Evolutionary conservation across 2,797 vertebrate genomes (phyloP), one percentile per base, ranked within the genome.

Genomic region (Morus bassanus): DNA sequence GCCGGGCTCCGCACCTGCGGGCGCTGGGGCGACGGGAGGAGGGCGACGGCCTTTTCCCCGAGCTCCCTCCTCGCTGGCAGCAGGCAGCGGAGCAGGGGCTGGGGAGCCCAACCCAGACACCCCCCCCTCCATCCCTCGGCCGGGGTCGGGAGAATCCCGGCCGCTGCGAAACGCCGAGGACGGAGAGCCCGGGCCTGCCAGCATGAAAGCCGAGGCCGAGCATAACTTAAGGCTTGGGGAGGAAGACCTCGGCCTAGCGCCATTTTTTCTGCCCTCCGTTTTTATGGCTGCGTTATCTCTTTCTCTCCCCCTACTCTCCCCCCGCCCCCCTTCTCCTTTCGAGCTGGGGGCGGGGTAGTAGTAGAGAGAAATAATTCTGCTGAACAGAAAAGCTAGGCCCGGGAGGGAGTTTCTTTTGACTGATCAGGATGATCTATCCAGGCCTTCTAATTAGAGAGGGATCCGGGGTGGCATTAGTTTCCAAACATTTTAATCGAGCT

Each of bases 401-500:
- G 18, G 25, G 27, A 48, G 57, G 79, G 37, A 85, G 91, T 64
- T 95, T 93, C 96, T 91, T 79, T 94, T 85, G 94, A 92, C 93
- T 67, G 75, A 61, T 92, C 91, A 37, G 88, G 37, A 57, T 85
- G 88, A 88, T 86, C 96, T 93, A 96, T 93, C 89, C 51, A 73
- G 95, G 95, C 80, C 97, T 98, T 98, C 98, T 99, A 99, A 99
- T 99, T 99, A 98, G 98, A 97, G 95, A 80, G 97, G 98, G 97
- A 98, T 98, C 98, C 98, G 98, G 98, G 98, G 98, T 98, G 98
- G 98, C 98, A 98, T 99, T 98, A 98, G 98, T 98, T 98, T 98
- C 98, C 98, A 98, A 99, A 98, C 98, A 98, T 97, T 99, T 99
- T 99, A 99, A 99, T 99, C 98, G 98, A 98, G 98, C 98, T 97